A percentile compares a stretch with the other conserved stretches of the same genome.
Conservation (phyloP, 2,888 invertebrate genomes). For the Diarsia dahlii region DNA sequence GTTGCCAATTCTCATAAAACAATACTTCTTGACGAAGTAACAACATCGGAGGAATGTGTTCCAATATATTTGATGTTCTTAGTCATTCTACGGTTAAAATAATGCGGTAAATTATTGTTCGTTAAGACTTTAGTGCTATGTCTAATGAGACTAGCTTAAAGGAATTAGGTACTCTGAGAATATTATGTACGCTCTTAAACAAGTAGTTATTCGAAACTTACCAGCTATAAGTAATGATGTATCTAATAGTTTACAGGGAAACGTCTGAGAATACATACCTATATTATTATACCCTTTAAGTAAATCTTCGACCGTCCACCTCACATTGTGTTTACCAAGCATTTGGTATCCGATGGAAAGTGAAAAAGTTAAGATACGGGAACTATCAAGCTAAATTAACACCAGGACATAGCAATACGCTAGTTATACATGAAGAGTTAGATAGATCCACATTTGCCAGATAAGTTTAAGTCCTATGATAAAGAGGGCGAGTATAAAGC, state of each 20-base stretch:
- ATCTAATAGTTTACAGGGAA: background rate
- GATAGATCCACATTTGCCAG: background rate
- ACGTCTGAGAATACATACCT: background rate
- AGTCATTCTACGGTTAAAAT: constrained; percentile 25
- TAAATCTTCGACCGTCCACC: background rate
- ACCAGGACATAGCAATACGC: background rate
- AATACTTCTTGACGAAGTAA: constrained; percentile 18
- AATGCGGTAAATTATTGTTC: constrained; percentile 38
- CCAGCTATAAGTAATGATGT: background rate
- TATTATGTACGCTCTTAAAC: background rate
- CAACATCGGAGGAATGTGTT: constrained; percentile 25
- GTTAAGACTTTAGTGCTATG: constrained; percentile 7
- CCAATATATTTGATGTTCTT: constrained; percentile 25
- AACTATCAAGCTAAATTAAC: background rate
- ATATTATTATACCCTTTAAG: background rate
- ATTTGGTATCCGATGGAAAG: background rate
- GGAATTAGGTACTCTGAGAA: background rate
- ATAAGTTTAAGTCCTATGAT: no score
- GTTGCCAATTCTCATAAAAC: constrained; percentile 38
- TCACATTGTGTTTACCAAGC: background rate
- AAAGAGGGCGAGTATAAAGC: background rate
- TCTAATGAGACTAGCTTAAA: constrained; percentile 17
- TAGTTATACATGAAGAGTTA: no score
- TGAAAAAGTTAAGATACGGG: background rate
- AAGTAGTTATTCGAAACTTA: background rate